Evolutionary conservation across 1,140 invertebrate genomes (phyloP).

Genomic region (Trichonephila clavata): DNA sequence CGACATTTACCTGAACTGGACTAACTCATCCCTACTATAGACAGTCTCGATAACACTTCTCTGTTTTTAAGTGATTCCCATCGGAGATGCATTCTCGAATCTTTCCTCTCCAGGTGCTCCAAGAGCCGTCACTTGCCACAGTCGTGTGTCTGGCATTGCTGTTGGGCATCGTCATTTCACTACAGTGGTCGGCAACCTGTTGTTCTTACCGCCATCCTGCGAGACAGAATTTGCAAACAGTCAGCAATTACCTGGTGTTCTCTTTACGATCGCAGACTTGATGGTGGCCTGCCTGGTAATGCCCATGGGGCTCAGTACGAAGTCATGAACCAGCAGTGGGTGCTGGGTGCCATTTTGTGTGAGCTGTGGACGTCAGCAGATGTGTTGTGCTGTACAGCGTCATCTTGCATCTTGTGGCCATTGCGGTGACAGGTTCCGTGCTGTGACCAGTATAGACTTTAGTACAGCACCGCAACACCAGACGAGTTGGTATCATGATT

Average conservation of each 20-base stretch:
- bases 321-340: slow-evolving; percentile 88
- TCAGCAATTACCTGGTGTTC: slow-evolving; percentile 93
- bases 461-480: slow-evolving; percentile 93
- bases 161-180: slow-evolving; percentile 77
- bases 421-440: slow-evolving; percentile 98
- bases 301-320: slow-evolving; percentile 91
- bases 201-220: slow-evolving; percentile 94
- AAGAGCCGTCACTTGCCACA: slow-evolving; percentile 13
- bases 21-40: neutral
- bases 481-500: slow-evolving; percentile 94
- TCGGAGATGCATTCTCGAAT: neutral
- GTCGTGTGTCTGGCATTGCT: slow-evolving; percentile 77
- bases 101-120: neutral
- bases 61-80: neutral
- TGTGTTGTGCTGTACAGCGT: slow-evolving; percentile 93
- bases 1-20: neutral
- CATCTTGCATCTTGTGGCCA: slow-evolving; percentile 96
- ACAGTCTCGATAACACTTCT: neutral
- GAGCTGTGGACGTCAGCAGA: slow-evolving; percentile 97
- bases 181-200: slow-evolving; percentile 89
- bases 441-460: slow-evolving; percentile 96
- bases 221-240: slow-evolving; percentile 92
- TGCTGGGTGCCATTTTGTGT: slow-evolving; percentile 90
- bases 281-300: slow-evolving; percentile 93
- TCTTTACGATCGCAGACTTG: slow-evolving; percentile 91